These are phyloP conservation scores for Apotomis betuletana DNA, from an alignment of 2,888 invertebrate genomes.

Conservation along the genomic window DNA sequence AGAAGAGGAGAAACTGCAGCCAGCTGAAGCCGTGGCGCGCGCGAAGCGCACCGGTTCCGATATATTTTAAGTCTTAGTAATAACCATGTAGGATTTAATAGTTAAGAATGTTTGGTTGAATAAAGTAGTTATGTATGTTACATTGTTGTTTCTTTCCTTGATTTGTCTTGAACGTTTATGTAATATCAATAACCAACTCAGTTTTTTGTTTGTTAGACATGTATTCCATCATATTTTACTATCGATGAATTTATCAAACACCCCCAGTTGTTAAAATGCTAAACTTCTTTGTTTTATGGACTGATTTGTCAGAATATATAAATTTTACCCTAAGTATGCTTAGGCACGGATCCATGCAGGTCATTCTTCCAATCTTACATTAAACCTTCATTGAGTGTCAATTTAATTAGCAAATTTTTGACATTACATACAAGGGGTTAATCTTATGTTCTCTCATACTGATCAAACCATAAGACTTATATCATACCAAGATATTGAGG, in stretches of 20 bases:
- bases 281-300: too few species aligned
- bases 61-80: constrained; percentile 82
- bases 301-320: too few species aligned
- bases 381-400: too few species aligned
- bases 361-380: too few species aligned
- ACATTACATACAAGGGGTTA: too few species aligned
- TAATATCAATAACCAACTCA: background rate
- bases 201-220: background rate
- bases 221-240: background rate
- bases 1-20: constrained; percentile 86
- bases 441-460: too few species aligned
- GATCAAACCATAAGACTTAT: too few species aligned
- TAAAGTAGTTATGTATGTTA: constrained; percentile 29
- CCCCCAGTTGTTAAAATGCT: background rate
- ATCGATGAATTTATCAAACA: too few species aligned
- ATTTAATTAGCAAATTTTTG: too few species aligned
- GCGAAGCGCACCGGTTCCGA: constrained; percentile 92
- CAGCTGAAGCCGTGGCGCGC: constrained; percentile 87
- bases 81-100: constrained; percentile 26
- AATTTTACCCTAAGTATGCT: too few species aligned
- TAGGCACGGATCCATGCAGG: too few species aligned
- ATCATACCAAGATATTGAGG: too few species aligned
- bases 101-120: constrained; percentile 29
- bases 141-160: background rate
- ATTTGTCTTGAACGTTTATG: background rate